Evolutionary conservation across 2,888 invertebrate genomes (phyloP).

Genomic region (Cataglyphis albicans): DNA sequence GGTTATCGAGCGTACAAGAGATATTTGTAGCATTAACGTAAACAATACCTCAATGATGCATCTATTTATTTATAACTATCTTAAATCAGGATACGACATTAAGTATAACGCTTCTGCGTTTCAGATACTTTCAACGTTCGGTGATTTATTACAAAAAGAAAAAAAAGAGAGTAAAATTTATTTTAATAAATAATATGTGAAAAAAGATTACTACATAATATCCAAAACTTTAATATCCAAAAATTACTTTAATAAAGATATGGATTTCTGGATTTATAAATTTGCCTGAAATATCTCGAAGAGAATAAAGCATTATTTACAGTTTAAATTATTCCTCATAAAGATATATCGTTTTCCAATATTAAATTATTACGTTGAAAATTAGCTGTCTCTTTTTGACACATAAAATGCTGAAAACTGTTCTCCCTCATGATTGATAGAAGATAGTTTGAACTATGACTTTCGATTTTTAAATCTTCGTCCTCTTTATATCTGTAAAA

Average conservation of each 20-base stretch:
- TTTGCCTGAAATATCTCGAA: background rate
- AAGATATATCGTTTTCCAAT: slow-evolving; percentile 1
- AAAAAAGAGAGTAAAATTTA: background rate
- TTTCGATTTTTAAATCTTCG: background rate
- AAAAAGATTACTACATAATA: background rate
- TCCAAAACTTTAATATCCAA: background rate
- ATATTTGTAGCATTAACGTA: slow-evolving; percentile 19
- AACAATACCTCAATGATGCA: slow-evolving; percentile 11
- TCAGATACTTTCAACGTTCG: background rate
- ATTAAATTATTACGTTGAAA: slow-evolving; percentile 7
- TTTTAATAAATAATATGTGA: background rate
- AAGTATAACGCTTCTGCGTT: background rate
- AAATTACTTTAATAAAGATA: background rate
- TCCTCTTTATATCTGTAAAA: background rate
- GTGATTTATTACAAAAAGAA: slow-evolving; percentile 4
- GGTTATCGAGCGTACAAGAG: slow-evolving; percentile 14
- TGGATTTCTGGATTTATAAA: background rate
- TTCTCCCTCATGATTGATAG: background rate
- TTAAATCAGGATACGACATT: too few relatives aligned
- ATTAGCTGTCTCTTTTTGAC: background rate
- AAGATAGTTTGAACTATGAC: background rate
- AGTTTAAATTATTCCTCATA: slow-evolving; percentile 13
- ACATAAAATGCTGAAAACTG: background rate
- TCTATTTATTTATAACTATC: slow-evolving; percentile 10
- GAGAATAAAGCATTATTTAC: background rate